A percentile compares a stretch with the other conserved stretches of the same genome.
phyloP scores from a whole-genome alignment of 1,140 invertebrate species.

The Goniozus legneri region DNA sequence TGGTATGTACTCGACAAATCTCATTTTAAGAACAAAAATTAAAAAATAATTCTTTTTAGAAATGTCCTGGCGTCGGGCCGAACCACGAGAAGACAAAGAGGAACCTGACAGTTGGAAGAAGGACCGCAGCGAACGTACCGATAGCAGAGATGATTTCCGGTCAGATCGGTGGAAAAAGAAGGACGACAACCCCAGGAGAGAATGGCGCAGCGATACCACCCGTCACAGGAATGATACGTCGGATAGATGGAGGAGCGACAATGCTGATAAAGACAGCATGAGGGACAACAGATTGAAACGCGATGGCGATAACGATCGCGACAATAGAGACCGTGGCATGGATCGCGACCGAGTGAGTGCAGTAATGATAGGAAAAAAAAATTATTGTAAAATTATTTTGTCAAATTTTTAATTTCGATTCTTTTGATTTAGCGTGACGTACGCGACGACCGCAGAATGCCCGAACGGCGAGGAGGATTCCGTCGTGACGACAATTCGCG shows the following conservation, averaged over 20 bases:
- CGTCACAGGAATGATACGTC: not conserved
- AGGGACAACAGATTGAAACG: conserved; percentile 19
- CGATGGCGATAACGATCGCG: conserved; percentile 28
- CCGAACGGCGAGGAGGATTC: conserved; percentile 16
- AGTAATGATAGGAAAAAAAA: not conserved
- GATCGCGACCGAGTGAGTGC: conserved; percentile 12
- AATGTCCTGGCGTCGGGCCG: conserved; percentile 22
- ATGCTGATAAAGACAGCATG: conserved; percentile 24
- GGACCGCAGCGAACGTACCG: conserved; percentile 2
- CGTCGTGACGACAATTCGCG: conserved; percentile 18
- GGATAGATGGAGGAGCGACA: conserved; percentile 30
- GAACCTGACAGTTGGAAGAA: conserved; percentile 18
- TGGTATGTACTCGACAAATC: not conserved
- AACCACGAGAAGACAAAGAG: conserved; percentile 19
- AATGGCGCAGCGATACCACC: conserved; percentile 6
- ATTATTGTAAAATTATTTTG: conserved; percentile 1
- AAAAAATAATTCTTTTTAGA: too few species aligned
- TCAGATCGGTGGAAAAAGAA: conserved; percentile 18
- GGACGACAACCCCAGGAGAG: conserved; percentile 16
- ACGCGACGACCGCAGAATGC: conserved; percentile 16
- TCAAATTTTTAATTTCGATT: not conserved
- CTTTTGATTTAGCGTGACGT: conserved; percentile 6
- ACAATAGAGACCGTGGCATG: conserved; percentile 14
- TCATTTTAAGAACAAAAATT: too few species aligned
- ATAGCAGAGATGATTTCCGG: conserved; percentile 1